Conservation (phyloP, 2,888 invertebrate genomes). For the Drosophila macrospina region DNA sequence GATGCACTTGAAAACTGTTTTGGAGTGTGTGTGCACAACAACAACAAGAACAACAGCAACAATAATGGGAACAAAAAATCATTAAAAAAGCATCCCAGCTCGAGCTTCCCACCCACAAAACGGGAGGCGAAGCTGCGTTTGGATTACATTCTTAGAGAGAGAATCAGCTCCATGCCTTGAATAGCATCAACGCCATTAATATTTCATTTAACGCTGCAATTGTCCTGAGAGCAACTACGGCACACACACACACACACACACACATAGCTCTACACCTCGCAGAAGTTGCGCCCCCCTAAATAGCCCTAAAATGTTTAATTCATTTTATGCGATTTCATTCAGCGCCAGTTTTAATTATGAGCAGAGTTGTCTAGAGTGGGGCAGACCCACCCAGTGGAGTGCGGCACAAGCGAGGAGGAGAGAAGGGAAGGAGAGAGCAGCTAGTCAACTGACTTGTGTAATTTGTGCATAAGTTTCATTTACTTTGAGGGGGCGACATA, state of each 20-base stretch:
- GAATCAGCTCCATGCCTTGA: conserved; percentile 46
- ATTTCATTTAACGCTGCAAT: conserved; percentile 81
- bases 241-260: conserved; percentile 21
- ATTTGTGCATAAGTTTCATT: conserved; percentile 80
- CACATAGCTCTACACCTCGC: conserved; percentile 11
- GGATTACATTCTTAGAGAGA: conserved; percentile 62
- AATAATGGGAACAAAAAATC: conserved; percentile 58
- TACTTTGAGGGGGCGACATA: conserved; percentile 77
- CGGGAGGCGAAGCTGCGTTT: conserved; percentile 23
- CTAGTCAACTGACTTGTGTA: conserved; percentile 76
- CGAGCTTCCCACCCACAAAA: conserved; percentile 9
- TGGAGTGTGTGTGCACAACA: conserved; percentile 56
- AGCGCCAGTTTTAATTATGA: conserved; percentile 80
- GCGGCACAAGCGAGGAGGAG: conserved; percentile 21
- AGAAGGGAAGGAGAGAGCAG: background rate
- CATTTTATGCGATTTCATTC: conserved; percentile 82
- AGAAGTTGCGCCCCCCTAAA: conserved; percentile 51
- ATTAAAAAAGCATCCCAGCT: conserved; percentile 62
- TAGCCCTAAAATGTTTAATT: conserved; percentile 81
- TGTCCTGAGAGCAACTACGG: conserved; percentile 70
- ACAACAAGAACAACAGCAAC: conserved; percentile 40
- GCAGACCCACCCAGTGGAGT: background rate
- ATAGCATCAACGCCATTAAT: conserved; percentile 73
- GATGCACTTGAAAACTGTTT: conserved; percentile 78
- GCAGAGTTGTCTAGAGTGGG: conserved; percentile 29